A percentile compares a stretch with the other conserved stretches of the same genome.
Conservation (phyloP, 2,888 invertebrate genomes). For the Cataglyphis livida region DNA sequence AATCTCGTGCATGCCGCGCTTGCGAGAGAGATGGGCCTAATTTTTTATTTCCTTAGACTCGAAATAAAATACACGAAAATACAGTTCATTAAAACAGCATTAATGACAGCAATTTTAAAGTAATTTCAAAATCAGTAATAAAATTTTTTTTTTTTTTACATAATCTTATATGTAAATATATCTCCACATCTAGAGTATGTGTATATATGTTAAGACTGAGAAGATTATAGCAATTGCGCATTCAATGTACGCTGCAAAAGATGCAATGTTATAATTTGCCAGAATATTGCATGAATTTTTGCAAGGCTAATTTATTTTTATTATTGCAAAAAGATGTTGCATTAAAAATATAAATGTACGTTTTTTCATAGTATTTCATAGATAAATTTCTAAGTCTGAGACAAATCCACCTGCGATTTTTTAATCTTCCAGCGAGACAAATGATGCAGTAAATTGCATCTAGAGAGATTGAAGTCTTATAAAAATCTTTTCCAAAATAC, state of each 20-base stretch:
- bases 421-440: background rate
- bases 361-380: background rate
- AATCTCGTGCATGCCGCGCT: conserved; percentile 59
- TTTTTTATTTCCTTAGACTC: background rate
- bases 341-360: conserved; percentile 7
- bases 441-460: background rate
- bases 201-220: background rate
- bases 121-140: background rate
- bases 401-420: background rate
- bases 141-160: conserved; percentile 16
- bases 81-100: background rate
- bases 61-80: background rate
- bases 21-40: background rate
- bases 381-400: background rate
- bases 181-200: background rate
- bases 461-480: background rate
- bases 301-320: conserved; percentile 14
- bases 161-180: background rate
- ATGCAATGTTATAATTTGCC: background rate
- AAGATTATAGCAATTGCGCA: conserved; percentile 18
- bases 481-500: background rate
- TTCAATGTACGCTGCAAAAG: background rate
- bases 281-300: conserved; percentile 32
- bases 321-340: conserved; percentile 7
- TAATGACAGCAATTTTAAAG: background rate